A percentile compares a stretch with the other conserved stretches of the same genome.
These are phyloP conservation scores for Garra rufa DNA, from an alignment of 2,113 vertebrate genomes.

Conservation along the genomic window DNA sequence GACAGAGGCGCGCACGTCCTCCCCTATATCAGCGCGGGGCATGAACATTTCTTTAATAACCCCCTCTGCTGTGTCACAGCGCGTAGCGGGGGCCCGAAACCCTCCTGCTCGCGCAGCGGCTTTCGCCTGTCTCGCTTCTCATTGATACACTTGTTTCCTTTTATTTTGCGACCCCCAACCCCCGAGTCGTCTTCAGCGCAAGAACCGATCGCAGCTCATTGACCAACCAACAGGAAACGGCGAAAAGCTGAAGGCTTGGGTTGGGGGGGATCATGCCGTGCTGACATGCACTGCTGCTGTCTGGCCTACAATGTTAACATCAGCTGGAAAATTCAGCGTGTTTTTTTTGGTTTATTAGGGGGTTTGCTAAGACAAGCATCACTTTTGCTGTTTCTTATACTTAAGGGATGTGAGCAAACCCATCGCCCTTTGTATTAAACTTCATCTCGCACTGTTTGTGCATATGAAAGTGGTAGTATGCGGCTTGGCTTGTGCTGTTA, in stretches of 20 bases:
- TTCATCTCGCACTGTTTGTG: not conserved
- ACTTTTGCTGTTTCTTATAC: not conserved
- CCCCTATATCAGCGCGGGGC: constrained; percentile 73
- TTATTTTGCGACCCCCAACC: constrained; percentile 56
- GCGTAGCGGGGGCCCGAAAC: constrained; percentile 47
- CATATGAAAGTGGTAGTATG: not conserved
- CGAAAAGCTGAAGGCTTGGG: constrained; percentile 29
- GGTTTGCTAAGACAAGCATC: not conserved
- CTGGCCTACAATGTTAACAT: constrained; percentile 45
- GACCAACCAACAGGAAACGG: constrained; percentile 57
- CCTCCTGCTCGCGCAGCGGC: constrained; percentile 2
- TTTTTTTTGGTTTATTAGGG: constrained; percentile 29
- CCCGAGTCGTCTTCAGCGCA: constrained; percentile 43
- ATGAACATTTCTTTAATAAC: constrained; percentile 82
- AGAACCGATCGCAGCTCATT: constrained; percentile 36
- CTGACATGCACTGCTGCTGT: constrained; percentile 42
- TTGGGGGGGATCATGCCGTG: constrained; percentile 11
- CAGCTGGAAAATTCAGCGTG: not conserved
- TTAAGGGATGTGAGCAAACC: not conserved
- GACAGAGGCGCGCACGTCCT: constrained; percentile 60
- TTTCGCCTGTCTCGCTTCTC: constrained; percentile 22
- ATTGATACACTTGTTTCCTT: constrained; percentile 58
- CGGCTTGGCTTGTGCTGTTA: not conserved
- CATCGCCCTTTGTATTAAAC: not conserved
- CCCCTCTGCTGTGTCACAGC: constrained; percentile 69